phyloP scores from a whole-genome alignment of 2,797 vertebrate species.

The Acomys russatus region DNA sequence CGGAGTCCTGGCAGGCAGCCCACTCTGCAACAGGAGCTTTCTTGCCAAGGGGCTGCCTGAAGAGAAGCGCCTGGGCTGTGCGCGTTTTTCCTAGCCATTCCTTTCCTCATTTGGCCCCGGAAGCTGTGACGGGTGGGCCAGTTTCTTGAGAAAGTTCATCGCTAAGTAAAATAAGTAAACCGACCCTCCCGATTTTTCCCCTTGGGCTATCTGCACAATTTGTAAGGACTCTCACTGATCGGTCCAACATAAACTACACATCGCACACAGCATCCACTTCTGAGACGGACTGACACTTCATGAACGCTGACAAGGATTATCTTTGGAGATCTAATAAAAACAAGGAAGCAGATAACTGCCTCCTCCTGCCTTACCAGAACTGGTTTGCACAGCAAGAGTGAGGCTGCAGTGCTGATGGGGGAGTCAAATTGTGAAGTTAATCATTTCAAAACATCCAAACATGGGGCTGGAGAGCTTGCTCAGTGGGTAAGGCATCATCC shows the following conservation, averaged over 20 bases:
- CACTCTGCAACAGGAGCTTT: constrained; percentile 78
- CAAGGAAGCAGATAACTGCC: constrained; percentile 69
- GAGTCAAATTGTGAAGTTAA: neutral
- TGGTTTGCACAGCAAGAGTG: neutral
- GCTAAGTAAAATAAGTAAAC: constrained; percentile 72
- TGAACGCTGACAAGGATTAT: constrained; percentile 82
- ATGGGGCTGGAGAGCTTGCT: neutral
- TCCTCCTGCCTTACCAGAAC: neutral
- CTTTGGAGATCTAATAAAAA: constrained; percentile 83
- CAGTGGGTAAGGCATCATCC: neutral
- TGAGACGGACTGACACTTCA: constrained; percentile 79
- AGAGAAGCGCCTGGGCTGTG: constrained; percentile 61
- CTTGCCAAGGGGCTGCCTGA: constrained; percentile 70
- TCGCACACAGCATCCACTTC: constrained; percentile 67
- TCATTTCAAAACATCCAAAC: neutral
- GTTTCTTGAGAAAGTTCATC: constrained; percentile 76
- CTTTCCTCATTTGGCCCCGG: constrained; percentile 53
- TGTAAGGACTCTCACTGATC: constrained; percentile 71
- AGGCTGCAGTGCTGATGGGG: neutral
- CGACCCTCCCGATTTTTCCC: constrained; percentile 82
- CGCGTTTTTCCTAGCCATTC: constrained; percentile 46
- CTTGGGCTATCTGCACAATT: constrained; percentile 52
- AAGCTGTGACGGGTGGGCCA: constrained; percentile 78
- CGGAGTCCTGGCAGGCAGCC: constrained; percentile 64
- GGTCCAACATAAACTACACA: constrained; percentile 74